phyloP scores from a whole-genome alignment of 2,797 vertebrate species.

The Peromyscus melanophrys region DNA sequence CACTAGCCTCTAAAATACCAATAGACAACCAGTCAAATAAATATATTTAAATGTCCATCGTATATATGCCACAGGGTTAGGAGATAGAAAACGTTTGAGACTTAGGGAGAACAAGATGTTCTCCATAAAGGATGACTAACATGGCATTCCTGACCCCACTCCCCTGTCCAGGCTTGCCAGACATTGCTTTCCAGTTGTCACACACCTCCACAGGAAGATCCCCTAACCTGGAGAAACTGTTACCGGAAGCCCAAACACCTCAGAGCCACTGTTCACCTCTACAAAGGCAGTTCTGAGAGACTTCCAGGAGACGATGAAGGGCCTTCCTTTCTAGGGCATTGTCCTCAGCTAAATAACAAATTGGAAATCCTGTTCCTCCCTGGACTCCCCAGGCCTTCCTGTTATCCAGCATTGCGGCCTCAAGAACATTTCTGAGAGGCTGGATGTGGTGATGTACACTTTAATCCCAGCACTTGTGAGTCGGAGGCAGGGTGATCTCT shows the following conservation, averaged over 20 bases:
- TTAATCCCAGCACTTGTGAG: neutral
- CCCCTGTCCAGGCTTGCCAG: neutral
- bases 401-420: neutral
- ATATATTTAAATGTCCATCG: neutral
- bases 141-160: fast-evolving
- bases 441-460: neutral
- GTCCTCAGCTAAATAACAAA: neutral
- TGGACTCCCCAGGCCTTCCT: neutral
- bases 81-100: conserved; percentile 20
- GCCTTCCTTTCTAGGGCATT: neutral
- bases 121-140: neutral
- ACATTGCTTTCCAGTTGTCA: neutral
- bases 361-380: neutral
- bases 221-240: neutral
- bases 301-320: neutral
- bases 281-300: neutral
- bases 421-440: neutral
- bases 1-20: conserved; percentile 4
- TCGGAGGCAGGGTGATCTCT: neutral
- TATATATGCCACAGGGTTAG: conserved; percentile 8
- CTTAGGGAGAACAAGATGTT: neutral
- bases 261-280: neutral
- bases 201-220: neutral
- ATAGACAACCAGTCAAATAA: conserved; percentile 30
- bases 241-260: neutral